Evolutionary conservation across 2,797 vertebrate species (phyloP).

Genomic region (Huso huso): DNA sequence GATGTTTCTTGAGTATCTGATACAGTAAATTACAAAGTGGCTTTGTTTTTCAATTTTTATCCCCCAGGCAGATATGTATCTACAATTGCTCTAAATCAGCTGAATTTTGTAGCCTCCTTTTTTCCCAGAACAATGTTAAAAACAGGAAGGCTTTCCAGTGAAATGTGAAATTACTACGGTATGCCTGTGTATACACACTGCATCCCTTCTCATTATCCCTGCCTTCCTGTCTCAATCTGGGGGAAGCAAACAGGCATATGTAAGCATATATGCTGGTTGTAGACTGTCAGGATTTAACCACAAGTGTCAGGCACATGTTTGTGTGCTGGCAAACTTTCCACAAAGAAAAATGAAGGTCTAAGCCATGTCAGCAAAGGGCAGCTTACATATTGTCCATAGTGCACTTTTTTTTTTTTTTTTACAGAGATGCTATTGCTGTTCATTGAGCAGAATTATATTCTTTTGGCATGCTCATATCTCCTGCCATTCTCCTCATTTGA

Average conservation of each 20-base stretch:
- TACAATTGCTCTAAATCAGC: neutral
- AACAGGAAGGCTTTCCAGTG: slow-evolving; percentile 62
- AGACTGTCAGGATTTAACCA: slow-evolving; percentile 30
- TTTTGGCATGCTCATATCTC: too few species aligned
- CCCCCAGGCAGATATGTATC: neutral
- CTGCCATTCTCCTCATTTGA: too few species aligned
- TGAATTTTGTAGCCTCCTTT: neutral
- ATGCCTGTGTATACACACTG: slow-evolving; percentile 43
- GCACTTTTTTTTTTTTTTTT: neutral
- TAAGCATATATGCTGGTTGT: slow-evolving; percentile 56
- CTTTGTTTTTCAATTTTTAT: neutral
- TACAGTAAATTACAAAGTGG: neutral
- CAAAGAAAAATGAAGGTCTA: slow-evolving; percentile 14
- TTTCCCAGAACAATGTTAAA: slow-evolving; percentile 22
- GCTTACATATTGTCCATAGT: slow-evolving; percentile 30
- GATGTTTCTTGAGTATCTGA: too few species aligned
- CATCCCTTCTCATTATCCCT: slow-evolving; percentile 49
- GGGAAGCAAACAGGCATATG: slow-evolving; percentile 69
- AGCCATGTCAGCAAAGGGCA: slow-evolving; percentile 30
- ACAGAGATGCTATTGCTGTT: neutral
- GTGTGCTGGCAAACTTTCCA: slow-evolving; percentile 15
- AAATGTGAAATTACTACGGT: slow-evolving; percentile 45
- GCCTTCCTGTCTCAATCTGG: slow-evolving; percentile 73
- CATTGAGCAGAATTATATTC: neutral
- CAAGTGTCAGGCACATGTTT: slow-evolving; percentile 8